These are phyloP conservation scores for Mugil cephalus DNA, from an alignment of 2,113 vertebrate species.

Conservation along the genomic window DNA sequence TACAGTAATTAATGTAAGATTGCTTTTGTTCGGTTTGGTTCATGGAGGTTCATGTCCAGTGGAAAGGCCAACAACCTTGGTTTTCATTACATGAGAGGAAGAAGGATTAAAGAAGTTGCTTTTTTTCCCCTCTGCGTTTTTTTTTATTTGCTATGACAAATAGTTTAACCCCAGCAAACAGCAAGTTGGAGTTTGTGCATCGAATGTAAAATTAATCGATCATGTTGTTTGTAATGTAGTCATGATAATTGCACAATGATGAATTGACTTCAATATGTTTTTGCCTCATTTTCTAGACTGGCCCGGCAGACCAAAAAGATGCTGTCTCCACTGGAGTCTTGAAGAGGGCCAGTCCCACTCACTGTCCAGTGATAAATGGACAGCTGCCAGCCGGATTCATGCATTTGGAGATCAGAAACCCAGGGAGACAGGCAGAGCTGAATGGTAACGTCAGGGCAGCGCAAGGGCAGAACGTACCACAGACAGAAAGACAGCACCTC, in stretches of 20 bases:
- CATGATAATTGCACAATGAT: background rate
- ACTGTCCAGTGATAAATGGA: conserved; percentile 74
- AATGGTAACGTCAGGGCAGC: conserved; percentile 62
- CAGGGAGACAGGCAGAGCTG: conserved; percentile 73
- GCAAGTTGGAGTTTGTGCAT: too few relatives aligned
- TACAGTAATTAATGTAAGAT: background rate
- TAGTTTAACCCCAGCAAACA: too few relatives aligned
- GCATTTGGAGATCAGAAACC: conserved; percentile 79
- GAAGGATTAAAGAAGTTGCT: background rate
- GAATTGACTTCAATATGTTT: conserved; percentile 2
- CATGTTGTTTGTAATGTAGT: background rate
- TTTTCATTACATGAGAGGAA: background rate
- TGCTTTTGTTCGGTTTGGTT: background rate
- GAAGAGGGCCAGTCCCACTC: conserved; percentile 80
- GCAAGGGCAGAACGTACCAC: conserved; percentile 59
- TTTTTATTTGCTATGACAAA: background rate
- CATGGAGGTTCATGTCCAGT: background rate
- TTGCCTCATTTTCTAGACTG: conserved; percentile 62
- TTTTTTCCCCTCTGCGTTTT: background rate
- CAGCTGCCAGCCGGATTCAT: conserved; percentile 75
- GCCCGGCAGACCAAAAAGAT: conserved; percentile 75
- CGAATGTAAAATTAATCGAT: too few relatives aligned
- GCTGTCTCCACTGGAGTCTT: conserved; percentile 66
- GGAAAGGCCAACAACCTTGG: conserved; percentile 1
- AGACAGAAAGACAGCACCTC: conserved; percentile 65